phyloP scores from a whole-genome alignment of 2,888 invertebrate genomes.

The Stenichneumon culpator region DNA sequence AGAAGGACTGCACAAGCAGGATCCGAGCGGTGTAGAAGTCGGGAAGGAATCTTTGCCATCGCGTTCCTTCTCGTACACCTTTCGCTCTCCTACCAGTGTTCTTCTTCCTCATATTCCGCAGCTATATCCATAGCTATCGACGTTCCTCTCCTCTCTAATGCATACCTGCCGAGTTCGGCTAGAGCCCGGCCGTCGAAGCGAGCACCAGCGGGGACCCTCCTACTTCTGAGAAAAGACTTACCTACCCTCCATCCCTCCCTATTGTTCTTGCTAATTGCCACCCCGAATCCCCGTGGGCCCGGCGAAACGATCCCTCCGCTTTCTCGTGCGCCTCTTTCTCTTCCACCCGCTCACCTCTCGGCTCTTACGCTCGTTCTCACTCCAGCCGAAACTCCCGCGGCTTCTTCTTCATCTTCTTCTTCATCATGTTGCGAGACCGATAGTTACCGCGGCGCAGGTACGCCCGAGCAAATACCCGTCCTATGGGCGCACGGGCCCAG shows the following conservation, averaged over 20 bases:
- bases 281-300: constrained; percentile 75
- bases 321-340: constrained; percentile 6
- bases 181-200: constrained; percentile 62
- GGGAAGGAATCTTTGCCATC: constrained; percentile 22
- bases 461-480: constrained; percentile 68
- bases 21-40: neutral
- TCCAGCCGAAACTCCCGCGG: constrained; percentile 17
- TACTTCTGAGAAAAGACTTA: constrained; percentile 81
- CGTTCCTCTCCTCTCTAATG: constrained; percentile 48
- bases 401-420: constrained; percentile 22
- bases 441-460: constrained; percentile 43
- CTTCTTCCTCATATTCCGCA: neutral
- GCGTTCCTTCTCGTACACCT: neutral
- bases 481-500: constrained; percentile 21
- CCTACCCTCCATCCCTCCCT: constrained; percentile 73
- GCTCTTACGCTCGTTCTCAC: neutral
- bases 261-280: constrained; percentile 85
- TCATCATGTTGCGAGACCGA: constrained; percentile 31
- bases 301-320: constrained; percentile 59
- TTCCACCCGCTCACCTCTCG: neutral
- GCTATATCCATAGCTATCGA: constrained; percentile 46
- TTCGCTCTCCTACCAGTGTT: constrained; percentile 15
- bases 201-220: constrained; percentile 75
- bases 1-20: neutral
- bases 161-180: constrained; percentile 54